A percentile compares a stretch with the other conserved stretches of the same genome.
These are phyloP conservation scores for Oreortyx pictus DNA, from an alignment of 2,797 vertebrate species.

Conservation along the genomic window DNA sequence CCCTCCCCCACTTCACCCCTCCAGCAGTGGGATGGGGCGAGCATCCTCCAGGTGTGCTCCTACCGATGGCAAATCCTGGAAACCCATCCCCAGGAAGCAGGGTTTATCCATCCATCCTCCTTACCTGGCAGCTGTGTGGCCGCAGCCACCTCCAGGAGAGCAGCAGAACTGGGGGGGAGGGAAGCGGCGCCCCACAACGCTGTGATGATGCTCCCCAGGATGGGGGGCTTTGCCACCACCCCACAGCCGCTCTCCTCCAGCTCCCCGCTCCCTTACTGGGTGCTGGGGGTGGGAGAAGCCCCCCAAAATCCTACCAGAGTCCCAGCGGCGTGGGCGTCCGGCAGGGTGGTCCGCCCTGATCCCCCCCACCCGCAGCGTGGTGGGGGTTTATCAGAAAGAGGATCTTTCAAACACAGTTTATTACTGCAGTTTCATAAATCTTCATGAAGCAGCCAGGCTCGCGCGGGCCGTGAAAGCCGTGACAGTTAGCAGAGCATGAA, in stretches of 20 bases:
- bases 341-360: background rate
- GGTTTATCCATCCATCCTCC: conserved; percentile 61
- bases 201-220: background rate
- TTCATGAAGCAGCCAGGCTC: conserved; percentile 52
- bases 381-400: background rate
- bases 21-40: rapidly evolving
- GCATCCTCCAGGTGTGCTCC: background rate
- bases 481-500: conserved; percentile 64
- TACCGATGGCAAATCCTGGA: conserved; percentile 49
- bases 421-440: conserved; percentile 73
- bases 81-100: no score
- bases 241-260: background rate
- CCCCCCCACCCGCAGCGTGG: background rate
- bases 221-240: background rate
- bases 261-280: background rate
- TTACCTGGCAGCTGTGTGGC: background rate
- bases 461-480: conserved; percentile 17
- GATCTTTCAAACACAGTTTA: conserved; percentile 51
- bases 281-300: rapidly evolving
- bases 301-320: background rate
- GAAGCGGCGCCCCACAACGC: background rate
- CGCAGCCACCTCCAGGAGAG: background rate
- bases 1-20: rapidly evolving
- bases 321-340: background rate
- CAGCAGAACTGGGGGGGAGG: rapidly evolving